Conservation (phyloP, 2,113 vertebrate species). For the Coreoperca whiteheadi region DNA sequence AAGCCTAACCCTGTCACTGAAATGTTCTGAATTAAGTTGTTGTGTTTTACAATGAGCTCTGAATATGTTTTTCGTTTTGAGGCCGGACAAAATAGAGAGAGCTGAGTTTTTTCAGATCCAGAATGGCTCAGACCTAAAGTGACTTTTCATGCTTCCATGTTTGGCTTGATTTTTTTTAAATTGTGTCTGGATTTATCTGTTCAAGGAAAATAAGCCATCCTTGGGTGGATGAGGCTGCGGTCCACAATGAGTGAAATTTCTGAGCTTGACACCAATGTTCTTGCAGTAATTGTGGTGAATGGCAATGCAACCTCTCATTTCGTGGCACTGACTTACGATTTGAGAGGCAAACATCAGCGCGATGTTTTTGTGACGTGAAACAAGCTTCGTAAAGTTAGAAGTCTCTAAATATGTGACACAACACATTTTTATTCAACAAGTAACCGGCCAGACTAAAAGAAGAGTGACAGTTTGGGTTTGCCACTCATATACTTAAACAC, state of each 20-base stretch:
- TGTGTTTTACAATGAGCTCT: slow-evolving; percentile 10
- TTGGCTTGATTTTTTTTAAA: background rate
- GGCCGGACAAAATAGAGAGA: background rate
- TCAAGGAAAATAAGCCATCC: background rate
- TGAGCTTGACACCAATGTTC: background rate
- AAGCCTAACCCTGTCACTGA: background rate
- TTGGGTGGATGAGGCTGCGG: background rate
- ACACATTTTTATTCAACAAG: background rate
- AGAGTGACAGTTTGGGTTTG: background rate
- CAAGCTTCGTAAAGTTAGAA: background rate
- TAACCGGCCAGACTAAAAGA: background rate
- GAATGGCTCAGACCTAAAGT: background rate
- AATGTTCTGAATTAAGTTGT: slow-evolving; percentile 1
- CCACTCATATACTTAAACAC: background rate
- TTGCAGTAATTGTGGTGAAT: background rate
- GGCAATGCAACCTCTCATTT: background rate
- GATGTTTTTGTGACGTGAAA: slow-evolving; percentile 7
- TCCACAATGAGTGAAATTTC: no score
- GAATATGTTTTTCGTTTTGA: background rate
- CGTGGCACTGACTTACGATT: background rate
- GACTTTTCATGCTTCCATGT: background rate
- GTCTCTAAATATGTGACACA: background rate
- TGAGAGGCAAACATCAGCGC: background rate
- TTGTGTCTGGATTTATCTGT: background rate
- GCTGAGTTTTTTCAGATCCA: background rate